Percentiles rank a stretch among this genome's conserved stretches.
These are phyloP conservation scores for Heteractis magnifica DNA, from an alignment of 92 coral and sea anemone species.

Conservation along the genomic window DNA sequence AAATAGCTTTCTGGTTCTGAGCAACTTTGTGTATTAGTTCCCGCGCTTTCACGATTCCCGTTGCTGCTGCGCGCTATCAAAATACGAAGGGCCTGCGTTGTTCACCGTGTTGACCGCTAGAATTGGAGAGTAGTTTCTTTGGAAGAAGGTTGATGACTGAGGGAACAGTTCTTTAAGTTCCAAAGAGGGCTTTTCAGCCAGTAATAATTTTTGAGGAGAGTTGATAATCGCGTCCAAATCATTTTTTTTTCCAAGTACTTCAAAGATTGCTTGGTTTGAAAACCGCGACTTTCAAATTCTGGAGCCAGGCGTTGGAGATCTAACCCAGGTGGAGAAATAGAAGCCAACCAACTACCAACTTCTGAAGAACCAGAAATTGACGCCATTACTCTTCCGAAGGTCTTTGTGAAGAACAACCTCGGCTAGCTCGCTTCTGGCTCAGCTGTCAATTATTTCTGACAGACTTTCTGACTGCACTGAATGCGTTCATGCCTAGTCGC, in stretches of 20 bases:
- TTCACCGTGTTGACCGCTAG: neutral
- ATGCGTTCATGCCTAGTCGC: neutral
- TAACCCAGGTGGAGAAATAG: neutral
- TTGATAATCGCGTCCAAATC: constrained; percentile 30
- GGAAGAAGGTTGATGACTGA: neutral
- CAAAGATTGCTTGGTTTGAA: constrained; percentile 17
- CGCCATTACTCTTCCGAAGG: neutral
- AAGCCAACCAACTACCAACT: neutral
- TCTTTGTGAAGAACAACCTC: neutral
- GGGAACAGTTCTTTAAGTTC: neutral
- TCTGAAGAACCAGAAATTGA: neutral
- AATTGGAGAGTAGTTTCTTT: neutral
- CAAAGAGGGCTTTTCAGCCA: neutral
- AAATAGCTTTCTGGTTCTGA: neutral
- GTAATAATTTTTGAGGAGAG: constrained; percentile 35
- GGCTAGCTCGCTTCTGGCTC: neutral
- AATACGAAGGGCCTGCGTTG: neutral
- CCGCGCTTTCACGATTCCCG: neutral
- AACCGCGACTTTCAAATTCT: constrained; percentile 38
- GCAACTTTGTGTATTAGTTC: neutral
- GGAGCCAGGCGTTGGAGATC: neutral
- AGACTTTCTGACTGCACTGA: no score
- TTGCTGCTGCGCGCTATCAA: neutral
- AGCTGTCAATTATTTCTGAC: neutral
- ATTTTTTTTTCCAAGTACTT: constrained; percentile 20